A percentile compares a stretch with the other conserved stretches of the same genome.
Evolutionary conservation across 1,140 invertebrate species (phyloP).

Genomic region (Bathynomus jamesi): DNA sequence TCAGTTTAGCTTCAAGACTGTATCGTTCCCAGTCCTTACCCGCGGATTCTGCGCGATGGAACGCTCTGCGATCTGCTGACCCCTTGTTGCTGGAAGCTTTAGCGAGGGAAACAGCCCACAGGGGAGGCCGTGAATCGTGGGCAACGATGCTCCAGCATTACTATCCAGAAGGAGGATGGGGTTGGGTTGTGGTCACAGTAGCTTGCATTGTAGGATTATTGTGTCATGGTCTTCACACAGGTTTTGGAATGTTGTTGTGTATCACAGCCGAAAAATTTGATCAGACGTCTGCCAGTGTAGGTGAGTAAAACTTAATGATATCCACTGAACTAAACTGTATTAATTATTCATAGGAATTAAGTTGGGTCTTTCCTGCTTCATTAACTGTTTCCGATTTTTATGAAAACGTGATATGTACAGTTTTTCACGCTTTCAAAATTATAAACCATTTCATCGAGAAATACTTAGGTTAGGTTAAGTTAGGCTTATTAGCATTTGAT

Average conservation of each 20-base stretch:
- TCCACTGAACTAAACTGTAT: too few relatives aligned
- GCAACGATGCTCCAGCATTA: constrained; percentile 51
- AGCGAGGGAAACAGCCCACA: neutral
- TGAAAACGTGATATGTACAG: too few relatives aligned
- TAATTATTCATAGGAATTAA: too few relatives aligned
- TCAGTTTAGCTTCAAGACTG: neutral
- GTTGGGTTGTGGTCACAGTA: constrained; percentile 62
- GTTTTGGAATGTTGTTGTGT: constrained; percentile 38
- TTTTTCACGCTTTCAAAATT: too few relatives aligned
- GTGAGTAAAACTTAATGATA: too few relatives aligned
- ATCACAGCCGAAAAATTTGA: constrained; percentile 4
- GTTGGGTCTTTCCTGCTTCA: too few relatives aligned
- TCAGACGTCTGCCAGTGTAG: neutral
- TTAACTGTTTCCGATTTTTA: too few relatives aligned
- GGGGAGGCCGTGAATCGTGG: constrained; percentile 2
- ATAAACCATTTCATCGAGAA: too few relatives aligned
- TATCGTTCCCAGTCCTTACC: constrained; percentile 11
- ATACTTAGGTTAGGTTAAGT: too few relatives aligned
- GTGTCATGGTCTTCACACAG: constrained; percentile 41
- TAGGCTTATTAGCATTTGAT: too few relatives aligned
- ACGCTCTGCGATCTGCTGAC: neutral
- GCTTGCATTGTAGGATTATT: constrained; percentile 51
- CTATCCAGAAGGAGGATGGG: constrained; percentile 73
- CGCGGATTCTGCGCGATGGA: constrained; percentile 5
- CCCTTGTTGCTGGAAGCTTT: neutral